Base-by-base conservation (phyloP, 2,797 vertebrate species). In the Trachops cirrhosus region DNA sequence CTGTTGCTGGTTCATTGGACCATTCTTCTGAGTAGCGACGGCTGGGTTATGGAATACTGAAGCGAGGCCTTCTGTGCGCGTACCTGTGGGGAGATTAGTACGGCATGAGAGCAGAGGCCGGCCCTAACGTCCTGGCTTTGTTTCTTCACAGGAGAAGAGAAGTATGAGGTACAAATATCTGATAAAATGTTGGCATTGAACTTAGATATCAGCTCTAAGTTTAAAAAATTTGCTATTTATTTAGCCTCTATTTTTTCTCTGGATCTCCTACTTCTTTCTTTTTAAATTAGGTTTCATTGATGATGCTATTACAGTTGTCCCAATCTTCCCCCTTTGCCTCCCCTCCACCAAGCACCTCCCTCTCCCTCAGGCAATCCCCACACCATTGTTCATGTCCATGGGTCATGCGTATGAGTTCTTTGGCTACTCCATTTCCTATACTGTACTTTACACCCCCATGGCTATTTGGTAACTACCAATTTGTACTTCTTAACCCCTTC, bases 21-120 rank as follows among this genome's bases (percentile, higher is more conserved):
- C 5, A n/a, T 0, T 54, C 4, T 86, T 94, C 15, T 50, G 32
- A 90, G 46, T 12, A 70, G 44, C 10, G 7, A 22, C 16, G 41
- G 0, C 12, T 46, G 3, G 21, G 0, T 5, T 9, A 16, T 1
- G 4, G 39, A 22, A 16, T 26, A 29, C 59, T 1, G 14, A 64
- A 50, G 11, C 18, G 64, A 64, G 18, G 5, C 44, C 71, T 80
- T 74, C 41, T 73, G 3, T 70, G 12, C 22, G 26, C 70, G 4
- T 48, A 5, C 2, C 0, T 3, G 26, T 22, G 34, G 29, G 59
- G 32, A 79, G n/a, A 62, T 57, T 26, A 91, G 21, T 11, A 37
- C 6, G 32, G 21, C 1, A 4, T 22, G 6, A 52, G 18, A 15
- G 2, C 0, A 0, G n/a, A 88, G 8, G 22, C 6, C 24, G 59